These are phyloP conservation scores for Channallabes apus DNA, from an alignment of 2,797 vertebrate species.

Conservation along the genomic window DNA sequence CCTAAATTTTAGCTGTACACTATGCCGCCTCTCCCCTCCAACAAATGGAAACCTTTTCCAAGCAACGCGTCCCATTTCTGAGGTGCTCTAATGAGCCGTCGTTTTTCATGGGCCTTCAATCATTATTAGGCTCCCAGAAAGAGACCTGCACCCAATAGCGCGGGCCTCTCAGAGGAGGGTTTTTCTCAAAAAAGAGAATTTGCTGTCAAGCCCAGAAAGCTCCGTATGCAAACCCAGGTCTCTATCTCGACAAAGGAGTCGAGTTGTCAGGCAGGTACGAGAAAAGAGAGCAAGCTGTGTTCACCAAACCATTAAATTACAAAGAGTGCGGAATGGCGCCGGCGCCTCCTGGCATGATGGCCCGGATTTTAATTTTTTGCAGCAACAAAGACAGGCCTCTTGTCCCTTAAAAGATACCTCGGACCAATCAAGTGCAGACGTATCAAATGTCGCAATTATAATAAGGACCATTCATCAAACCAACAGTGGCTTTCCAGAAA, in stretches of 20 bases:
- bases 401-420: slow-evolving; percentile 50
- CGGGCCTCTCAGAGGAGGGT: background rate
- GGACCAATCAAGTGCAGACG: slow-evolving; percentile 47
- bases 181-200: slow-evolving; percentile 11
- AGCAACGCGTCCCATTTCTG: background rate
- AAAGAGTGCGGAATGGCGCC: slow-evolving; percentile 35
- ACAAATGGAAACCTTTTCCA: background rate
- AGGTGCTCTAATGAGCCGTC: background rate
- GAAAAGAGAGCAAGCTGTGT: slow-evolving; percentile 34
- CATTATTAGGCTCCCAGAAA: slow-evolving; percentile 10
- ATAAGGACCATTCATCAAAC: slow-evolving; percentile 59
- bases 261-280: slow-evolving; percentile 32
- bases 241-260: slow-evolving; percentile 18
- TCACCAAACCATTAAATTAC: slow-evolving; percentile 56
- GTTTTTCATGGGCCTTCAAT: background rate
- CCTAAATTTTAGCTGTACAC: slow-evolving; percentile 5
- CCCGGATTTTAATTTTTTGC: slow-evolving; percentile 29
- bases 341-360: slow-evolving; percentile 43
- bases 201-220: slow-evolving; percentile 14
- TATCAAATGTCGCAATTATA: slow-evolving; percentile 58
- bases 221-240: background rate
- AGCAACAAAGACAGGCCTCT: slow-evolving; percentile 45
- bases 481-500: slow-evolving; percentile 38
- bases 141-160: background rate
- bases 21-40: background rate